These are phyloP conservation scores for Bolinopsis microptera DNA, from an alignment of 37 sponge, comb jelly and placozoan species.

Conservation along the genomic window DNA sequence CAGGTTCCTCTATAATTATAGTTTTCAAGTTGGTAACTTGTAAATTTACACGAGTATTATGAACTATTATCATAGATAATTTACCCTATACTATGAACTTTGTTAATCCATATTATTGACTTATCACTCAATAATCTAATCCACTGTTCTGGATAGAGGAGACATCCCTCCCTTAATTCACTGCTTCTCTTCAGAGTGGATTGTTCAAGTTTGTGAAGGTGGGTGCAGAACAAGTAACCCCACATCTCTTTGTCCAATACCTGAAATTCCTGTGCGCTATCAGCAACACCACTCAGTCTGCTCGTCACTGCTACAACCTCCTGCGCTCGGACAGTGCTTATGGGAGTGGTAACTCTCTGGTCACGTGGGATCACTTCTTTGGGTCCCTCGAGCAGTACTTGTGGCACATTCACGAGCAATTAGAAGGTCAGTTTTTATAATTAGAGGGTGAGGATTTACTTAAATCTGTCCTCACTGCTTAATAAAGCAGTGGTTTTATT, in stretches of 20 bases:
- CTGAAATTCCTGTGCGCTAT: slow-evolving; percentile 86
- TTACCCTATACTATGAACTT: no score
- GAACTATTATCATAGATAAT: no score
- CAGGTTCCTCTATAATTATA: neutral
- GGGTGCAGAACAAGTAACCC: slow-evolving; percentile 81
- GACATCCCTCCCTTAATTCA: no score
- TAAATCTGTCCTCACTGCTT: no score
- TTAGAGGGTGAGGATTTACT: no score
- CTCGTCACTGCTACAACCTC: slow-evolving; percentile 81
- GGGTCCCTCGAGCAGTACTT: slow-evolving; percentile 83
- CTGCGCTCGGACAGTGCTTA: slow-evolving; percentile 71
- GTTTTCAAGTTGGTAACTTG: no score
- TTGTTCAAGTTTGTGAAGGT: slow-evolving; percentile 86
- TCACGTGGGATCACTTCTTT: slow-evolving; percentile 95
- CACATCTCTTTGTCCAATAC: slow-evolving; percentile 81
- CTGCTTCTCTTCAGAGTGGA: slow-evolving; percentile 73
- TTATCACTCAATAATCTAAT: no score
- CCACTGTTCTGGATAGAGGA: no score
- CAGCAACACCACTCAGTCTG: slow-evolving; percentile 70
- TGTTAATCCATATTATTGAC: no score
- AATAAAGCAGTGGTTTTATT: no score
- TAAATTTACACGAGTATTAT: no score
- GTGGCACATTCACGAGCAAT: slow-evolving; percentile 48
- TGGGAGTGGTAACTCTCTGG: slow-evolving; percentile 69
- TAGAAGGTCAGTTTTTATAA: slow-evolving; percentile 26